Percentiles rank a stretch among this genome's conserved stretches.
Conservation (phyloP, 2,888 invertebrate genomes). For the Rotaria macrura region DNA sequence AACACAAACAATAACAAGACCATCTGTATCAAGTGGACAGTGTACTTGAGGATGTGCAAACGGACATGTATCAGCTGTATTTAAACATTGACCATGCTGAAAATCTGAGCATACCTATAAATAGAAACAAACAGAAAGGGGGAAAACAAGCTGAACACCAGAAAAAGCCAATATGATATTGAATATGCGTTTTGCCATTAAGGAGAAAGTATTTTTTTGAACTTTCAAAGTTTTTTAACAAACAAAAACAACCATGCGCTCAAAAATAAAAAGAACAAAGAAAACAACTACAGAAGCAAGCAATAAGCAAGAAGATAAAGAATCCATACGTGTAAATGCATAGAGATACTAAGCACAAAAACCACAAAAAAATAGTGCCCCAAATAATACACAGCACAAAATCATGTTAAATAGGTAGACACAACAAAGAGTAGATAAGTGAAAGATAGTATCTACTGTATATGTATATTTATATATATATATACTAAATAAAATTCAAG, state of each 20-base stretch:
- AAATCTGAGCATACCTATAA: constrained; percentile 73
- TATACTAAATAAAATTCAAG: not conserved
- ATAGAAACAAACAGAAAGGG: constrained; percentile 18
- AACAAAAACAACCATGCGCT: not conserved
- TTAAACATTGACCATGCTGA: constrained; percentile 95
- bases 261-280: not conserved
- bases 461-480: not conserved
- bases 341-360: not conserved
- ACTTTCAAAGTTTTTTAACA: too few species aligned
- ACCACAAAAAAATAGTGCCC: not conserved
- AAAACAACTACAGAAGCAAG: constrained; percentile 13
- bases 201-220: not conserved
- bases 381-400: not conserved
- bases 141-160: constrained; percentile 21
- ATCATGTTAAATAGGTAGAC: not conserved
- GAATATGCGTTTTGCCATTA: constrained; percentile 12
- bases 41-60: constrained; percentile 91
- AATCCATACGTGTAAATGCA: not conserved
- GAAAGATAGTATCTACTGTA: not conserved
- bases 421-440: not conserved
- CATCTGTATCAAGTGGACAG: constrained; percentile 82
- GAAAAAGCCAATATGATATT: not conserved
- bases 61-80: constrained; percentile 92
- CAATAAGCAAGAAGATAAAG: constrained; percentile 8
- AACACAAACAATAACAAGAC: constrained; percentile 98